Evolutionary conservation across 2,888 invertebrate species (phyloP).

Genomic region (Lydus trimaculatus): DNA sequence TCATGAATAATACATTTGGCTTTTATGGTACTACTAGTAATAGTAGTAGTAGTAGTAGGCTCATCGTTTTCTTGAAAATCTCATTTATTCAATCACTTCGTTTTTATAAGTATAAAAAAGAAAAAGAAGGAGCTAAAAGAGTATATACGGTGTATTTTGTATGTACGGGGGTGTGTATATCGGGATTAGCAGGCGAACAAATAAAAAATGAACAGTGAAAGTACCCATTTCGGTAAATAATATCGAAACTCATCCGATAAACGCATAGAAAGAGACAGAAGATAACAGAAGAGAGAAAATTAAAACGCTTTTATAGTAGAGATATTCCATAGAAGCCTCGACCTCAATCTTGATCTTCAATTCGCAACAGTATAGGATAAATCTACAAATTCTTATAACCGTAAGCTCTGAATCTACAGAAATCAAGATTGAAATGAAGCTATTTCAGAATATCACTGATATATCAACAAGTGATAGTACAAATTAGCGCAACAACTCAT

Average conservation of each 20-base stretch:
- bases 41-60: slow-evolving; percentile 12
- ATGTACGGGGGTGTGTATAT: background rate
- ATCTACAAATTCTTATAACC: no score
- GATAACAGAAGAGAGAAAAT: no score
- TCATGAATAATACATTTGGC: slow-evolving; percentile 45
- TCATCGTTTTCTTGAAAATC: slow-evolving; percentile 48
- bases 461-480: no score
- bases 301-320: no score
- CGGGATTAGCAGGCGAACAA: background rate
- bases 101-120: slow-evolving; percentile 42
- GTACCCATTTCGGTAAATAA: background rate
- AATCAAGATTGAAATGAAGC: no score
- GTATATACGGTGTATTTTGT: background rate
- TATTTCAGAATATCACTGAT: no score
- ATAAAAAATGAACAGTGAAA: background rate
- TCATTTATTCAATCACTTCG: slow-evolving; percentile 56
- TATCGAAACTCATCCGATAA: background rate
- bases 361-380: no score
- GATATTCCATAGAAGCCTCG: no score
- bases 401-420: no score
- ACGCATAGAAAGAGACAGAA: no score
- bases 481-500: no score
- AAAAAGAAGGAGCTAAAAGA: slow-evolving; percentile 18
- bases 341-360: no score
- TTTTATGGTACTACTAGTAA: slow-evolving; percentile 37